Conservation (phyloP, 2,113 vertebrate species). For the Malaclemys terrapin region DNA sequence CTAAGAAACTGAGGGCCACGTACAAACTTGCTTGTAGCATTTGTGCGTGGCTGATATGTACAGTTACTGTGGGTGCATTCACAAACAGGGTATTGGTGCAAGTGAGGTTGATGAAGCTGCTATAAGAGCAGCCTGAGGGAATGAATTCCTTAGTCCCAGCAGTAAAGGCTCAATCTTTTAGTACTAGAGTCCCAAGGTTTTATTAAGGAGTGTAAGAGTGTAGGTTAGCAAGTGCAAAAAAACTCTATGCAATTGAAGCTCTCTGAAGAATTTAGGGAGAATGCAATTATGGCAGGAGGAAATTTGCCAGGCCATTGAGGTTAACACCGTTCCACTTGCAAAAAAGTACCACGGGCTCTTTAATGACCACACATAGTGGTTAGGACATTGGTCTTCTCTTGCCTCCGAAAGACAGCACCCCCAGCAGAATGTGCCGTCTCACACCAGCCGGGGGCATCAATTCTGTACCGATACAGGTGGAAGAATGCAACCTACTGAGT, state of each 20-base stretch:
- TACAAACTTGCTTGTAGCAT: too few species aligned
- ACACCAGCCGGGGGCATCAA: background rate
- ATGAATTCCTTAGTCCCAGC: background rate
- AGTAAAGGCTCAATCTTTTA: background rate
- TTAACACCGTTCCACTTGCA: background rate
- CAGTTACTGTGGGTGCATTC: too few species aligned
- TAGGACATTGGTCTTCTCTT: background rate
- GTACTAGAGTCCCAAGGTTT: background rate
- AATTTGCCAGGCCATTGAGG: background rate
- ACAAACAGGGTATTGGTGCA: background rate
- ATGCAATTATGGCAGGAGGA: background rate
- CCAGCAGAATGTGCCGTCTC: background rate
- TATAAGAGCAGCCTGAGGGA: background rate
- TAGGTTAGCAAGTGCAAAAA: background rate
- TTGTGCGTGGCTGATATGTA: too few species aligned
- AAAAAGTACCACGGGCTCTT: background rate
- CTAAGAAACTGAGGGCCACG: too few species aligned
- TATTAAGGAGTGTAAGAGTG: too few species aligned
- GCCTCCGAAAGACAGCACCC: too few species aligned
- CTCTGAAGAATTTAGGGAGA: background rate
- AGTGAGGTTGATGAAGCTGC: background rate
- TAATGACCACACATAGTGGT: background rate
- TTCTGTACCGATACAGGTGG: background rate
- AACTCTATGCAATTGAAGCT: background rate
- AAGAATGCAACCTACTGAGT: conserved; percentile 39